Percentiles rank a stretch among this genome's conserved stretches.
Conservation (phyloP, 2,888 invertebrate species). For the Hipparchia sbordonii region DNA sequence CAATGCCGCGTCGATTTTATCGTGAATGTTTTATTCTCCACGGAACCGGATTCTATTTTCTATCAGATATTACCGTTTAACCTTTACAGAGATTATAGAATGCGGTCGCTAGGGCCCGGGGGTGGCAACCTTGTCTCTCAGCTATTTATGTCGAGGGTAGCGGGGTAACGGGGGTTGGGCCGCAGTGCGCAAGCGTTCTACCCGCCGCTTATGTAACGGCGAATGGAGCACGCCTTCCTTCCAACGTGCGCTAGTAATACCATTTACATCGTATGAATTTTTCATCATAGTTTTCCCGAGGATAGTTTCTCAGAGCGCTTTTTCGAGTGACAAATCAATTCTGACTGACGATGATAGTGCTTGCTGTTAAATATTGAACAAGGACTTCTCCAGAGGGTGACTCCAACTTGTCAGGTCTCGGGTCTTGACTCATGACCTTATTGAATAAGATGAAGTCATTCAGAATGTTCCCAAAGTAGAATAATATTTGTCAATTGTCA, state of each 20-base stretch:
- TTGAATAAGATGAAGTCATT: background rate
- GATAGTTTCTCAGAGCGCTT: background rate
- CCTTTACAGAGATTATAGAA: slow-evolving; percentile 80
- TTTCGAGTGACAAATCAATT: slow-evolving; percentile 1
- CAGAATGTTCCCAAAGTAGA: background rate
- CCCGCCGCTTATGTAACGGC: slow-evolving; percentile 73
- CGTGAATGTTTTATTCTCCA: slow-evolving; percentile 53
- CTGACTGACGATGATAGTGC: background rate
- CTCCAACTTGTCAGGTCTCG: too few species aligned
- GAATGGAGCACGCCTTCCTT: slow-evolving; percentile 56
- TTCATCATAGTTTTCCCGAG: slow-evolving; percentile 45
- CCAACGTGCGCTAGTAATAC: slow-evolving; percentile 42
- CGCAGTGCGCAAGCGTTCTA: slow-evolving; percentile 71
- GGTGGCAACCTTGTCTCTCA: slow-evolving; percentile 82
- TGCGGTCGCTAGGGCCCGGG: slow-evolving; percentile 74
- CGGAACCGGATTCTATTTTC: slow-evolving; percentile 69
- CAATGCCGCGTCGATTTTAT: slow-evolving; percentile 48
- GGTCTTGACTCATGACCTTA: background rate
- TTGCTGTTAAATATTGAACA: slow-evolving; percentile 9
- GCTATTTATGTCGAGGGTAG: slow-evolving; percentile 81
- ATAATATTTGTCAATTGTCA: too few species aligned
- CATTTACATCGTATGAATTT: slow-evolving; percentile 56
- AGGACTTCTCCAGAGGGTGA: background rate
- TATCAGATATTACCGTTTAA: slow-evolving; percentile 77
- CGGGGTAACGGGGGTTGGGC: slow-evolving; percentile 57